Evolutionary conservation across 2,888 invertebrate species (phyloP), one percentile per base, ranked within the genome.

Genomic region (Drosophila tripunctata): DNA sequence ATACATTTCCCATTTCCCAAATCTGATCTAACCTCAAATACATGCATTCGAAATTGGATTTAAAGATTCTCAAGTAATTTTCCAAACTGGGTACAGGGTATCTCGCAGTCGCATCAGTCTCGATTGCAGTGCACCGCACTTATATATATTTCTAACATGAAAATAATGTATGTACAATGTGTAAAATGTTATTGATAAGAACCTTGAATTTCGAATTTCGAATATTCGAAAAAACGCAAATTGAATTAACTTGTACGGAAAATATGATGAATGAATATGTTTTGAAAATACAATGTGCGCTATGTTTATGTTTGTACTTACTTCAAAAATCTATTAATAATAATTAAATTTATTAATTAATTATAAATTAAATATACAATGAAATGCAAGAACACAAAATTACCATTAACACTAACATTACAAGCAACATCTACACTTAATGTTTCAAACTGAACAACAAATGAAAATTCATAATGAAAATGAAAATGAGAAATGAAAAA

Each of bases 271-370:
- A 22, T 24, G 24, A 41, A 35, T 50, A 60, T 15, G 36, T 22
- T 58, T 50, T n/a, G n/a, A n/a, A 33, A 45, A 50, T 67, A 63
- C 71, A 65, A 68, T 68, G 80, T 83, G 70, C 78, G 78, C 84
- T 77, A 75, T 72, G 78, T 80, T 80, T 83, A 72, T 73, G 73
- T 73, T 71, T 71, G 72, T 79, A 79, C 62, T 82, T 65, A 67
- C 52, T 79, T 61, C 4, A 67, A 40, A 72, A 82, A 55, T 63
- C 72, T 66, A 83, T 64, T 35, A 67, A 62, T 35, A 21, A 56
- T 78, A 83, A 72, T 75, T 81, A 84, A 76, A 73, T 84, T 81
- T 84, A 81, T 81, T 80, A 74, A 81, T 76, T 79, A 78, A 84
- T 74, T 80, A 80, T 84, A 73, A 72, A 73, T 64, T 64, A 72